Evolutionary conservation across 2,113 vertebrate species (phyloP).

Genomic region (Corythoichthys haematopterus): DNA sequence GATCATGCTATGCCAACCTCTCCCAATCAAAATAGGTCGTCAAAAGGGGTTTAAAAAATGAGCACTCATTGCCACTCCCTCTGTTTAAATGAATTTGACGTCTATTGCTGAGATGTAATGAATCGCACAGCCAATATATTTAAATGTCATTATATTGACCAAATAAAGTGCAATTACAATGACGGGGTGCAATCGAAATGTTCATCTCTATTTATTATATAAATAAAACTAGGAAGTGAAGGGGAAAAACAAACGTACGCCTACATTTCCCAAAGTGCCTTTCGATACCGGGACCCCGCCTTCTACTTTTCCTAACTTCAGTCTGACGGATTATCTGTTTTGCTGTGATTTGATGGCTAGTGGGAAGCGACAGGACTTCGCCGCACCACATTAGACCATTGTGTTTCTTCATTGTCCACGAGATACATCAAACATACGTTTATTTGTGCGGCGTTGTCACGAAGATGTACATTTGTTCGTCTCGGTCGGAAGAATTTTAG

Average conservation of each 20-base stretch:
- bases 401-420: conserved; percentile 2
- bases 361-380: conserved; percentile 15
- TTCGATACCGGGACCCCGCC: conserved; percentile 33
- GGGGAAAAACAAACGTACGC: not conserved
- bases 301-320: conserved; percentile 24
- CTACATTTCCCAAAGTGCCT: conserved; percentile 65
- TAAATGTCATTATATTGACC: not conserved
- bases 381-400: not conserved
- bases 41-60: too few species aligned
- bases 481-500: conserved; percentile 20
- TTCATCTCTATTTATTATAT: not conserved
- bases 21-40: too few species aligned
- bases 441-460: not conserved
- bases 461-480: conserved; percentile 26
- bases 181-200: not conserved
- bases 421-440: not conserved
- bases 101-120: not conserved
- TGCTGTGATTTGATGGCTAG: conserved; percentile 51
- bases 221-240: not conserved
- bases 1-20: too few species aligned
- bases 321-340: conserved; percentile 39
- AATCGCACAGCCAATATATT: not conserved
- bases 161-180: not conserved
- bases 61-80: too few species aligned
- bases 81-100: too few species aligned